These are phyloP conservation scores for Aphodius granarius DNA, from an alignment of 2,888 invertebrate genomes.

Conservation along the genomic window DNA sequence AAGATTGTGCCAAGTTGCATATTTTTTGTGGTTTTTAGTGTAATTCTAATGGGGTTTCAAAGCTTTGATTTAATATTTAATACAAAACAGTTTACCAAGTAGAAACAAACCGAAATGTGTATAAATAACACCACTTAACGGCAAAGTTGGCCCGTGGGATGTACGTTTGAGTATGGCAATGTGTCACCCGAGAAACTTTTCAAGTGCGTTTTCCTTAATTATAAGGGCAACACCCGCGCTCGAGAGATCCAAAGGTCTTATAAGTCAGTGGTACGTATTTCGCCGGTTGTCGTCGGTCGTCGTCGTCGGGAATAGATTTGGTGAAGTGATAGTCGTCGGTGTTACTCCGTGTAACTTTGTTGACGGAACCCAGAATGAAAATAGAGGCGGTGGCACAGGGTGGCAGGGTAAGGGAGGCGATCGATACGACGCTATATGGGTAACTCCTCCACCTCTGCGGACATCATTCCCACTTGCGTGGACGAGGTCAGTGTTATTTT, in stretches of 20 bases:
- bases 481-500: slow-evolving; percentile 34
- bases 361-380: slow-evolving; percentile 18
- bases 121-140: not conserved
- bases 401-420: slow-evolving; percentile 15
- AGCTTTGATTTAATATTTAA: not conserved
- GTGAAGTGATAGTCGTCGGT: slow-evolving; percentile 14
- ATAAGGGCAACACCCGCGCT: not conserved
- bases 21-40: no score
- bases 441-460: slow-evolving; percentile 30
- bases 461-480: slow-evolving; percentile 32
- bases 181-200: not conserved
- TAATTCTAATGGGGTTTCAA: no score
- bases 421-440: slow-evolving; percentile 20
- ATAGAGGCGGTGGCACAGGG: slow-evolving; percentile 15
- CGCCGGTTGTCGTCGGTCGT: not conserved
- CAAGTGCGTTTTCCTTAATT: not conserved
- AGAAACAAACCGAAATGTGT: not conserved
- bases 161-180: not conserved
- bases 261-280: not conserved
- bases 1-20: no score
- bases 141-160: not conserved
- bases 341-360: slow-evolving; percentile 28
- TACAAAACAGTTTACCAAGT: not conserved
- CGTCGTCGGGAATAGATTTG: slow-evolving; percentile 1
- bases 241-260: not conserved